These are phyloP conservation scores for Apoderus coryli DNA, from an alignment of 2,888 invertebrate species.

Conservation along the genomic window DNA sequence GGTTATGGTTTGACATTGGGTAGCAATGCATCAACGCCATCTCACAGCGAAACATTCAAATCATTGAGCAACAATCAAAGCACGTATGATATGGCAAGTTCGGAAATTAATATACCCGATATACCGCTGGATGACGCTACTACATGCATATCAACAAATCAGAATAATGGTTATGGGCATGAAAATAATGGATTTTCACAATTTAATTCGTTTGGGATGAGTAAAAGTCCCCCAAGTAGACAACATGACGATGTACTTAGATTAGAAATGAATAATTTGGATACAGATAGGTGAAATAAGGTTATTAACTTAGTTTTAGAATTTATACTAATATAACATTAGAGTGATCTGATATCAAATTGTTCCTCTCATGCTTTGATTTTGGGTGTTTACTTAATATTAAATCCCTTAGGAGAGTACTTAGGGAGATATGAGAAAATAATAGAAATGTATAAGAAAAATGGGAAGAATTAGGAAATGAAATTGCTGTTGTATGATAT, in stretches of 20 bases:
- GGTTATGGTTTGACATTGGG: conserved; percentile 22
- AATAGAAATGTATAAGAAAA: too few relatives aligned
- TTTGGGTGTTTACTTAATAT: too few relatives aligned
- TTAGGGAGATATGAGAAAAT: too few relatives aligned
- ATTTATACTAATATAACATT: too few relatives aligned
- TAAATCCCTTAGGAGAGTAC: too few relatives aligned
- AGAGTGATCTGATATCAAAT: too few relatives aligned
- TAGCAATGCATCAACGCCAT: conserved; percentile 17
- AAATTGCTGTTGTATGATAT: too few relatives aligned
- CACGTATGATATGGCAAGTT: conserved; percentile 23
- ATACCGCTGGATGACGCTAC: conserved; percentile 22
- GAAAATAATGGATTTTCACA: conserved; percentile 19
- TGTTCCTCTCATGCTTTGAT: too few relatives aligned
- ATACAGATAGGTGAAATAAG: conserved; percentile 26
- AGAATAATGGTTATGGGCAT: conserved; percentile 8
- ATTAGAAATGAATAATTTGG: conserved; percentile 27
- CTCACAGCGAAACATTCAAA: conserved; percentile 22
- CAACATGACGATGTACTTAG: conserved; percentile 14
- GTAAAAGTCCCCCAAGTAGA: conserved; percentile 18
- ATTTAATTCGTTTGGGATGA: conserved; percentile 21
- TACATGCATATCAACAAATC: neutral
- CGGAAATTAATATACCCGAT: conserved; percentile 23
- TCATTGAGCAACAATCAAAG: conserved; percentile 23
- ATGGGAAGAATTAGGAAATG: too few relatives aligned
- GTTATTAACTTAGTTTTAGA: too few relatives aligned